Evolutionary conservation across 2,797 vertebrate genomes (phyloP).

Genomic region (Chiroxiphia lanceolata): DNA sequence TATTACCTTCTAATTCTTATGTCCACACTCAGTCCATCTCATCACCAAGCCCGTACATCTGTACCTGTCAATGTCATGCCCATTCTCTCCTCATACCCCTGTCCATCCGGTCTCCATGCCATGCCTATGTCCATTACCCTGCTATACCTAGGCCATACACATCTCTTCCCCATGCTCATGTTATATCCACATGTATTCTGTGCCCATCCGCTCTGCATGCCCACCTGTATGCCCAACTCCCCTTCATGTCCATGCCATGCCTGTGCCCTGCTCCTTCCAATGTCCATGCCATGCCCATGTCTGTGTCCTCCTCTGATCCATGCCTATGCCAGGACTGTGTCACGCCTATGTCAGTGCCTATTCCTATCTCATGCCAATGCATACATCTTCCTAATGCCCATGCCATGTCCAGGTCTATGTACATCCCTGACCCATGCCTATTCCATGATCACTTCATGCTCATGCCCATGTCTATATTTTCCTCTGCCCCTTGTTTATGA

Average conservation of each 20-base stretch:
- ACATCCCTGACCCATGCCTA: neutral
- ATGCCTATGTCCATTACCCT: neutral
- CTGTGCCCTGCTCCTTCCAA: neutral
- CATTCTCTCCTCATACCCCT: neutral
- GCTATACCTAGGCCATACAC: neutral
- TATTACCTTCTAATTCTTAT: neutral
- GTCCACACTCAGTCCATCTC: neutral
- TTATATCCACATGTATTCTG: no score
- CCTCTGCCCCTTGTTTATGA: neutral
- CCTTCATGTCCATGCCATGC: no score
- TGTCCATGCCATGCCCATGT: accelerated
- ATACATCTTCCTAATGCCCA: neutral
- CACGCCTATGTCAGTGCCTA: neutral
- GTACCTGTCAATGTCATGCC: neutral
- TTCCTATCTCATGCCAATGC: neutral
- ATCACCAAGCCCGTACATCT: neutral
- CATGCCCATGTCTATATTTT: accelerated
- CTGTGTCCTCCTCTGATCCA: no score
- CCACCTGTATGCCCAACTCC: neutral
- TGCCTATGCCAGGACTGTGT: neutral
- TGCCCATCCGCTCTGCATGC: neutral
- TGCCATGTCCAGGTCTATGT: neutral
- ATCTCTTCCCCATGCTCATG: neutral
- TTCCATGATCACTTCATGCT: accelerated
- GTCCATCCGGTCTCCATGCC: neutral